Evolutionary conservation across 92 coral and sea anemone genomes (phyloP).

Genomic region (Parazoanthus swiftii): DNA sequence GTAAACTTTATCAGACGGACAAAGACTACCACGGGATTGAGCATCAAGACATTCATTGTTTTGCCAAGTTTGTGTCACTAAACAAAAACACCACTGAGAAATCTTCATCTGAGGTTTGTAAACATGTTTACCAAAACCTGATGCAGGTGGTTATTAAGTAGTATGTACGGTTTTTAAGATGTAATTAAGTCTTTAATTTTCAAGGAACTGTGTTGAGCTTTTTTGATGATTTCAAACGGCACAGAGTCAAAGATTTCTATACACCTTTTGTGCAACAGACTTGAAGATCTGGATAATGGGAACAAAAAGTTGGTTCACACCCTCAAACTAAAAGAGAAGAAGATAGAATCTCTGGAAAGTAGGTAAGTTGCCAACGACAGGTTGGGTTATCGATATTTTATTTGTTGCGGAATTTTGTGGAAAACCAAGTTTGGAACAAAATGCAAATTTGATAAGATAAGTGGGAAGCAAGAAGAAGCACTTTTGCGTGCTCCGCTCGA

Average conservation of each 20-base stretch:
- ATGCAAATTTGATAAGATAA: background rate
- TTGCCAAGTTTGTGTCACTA: too few species aligned
- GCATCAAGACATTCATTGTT: too few species aligned
- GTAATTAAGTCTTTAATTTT: background rate
- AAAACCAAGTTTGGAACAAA: background rate
- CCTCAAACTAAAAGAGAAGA: slow-evolving; percentile 83
- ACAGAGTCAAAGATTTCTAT: background rate
- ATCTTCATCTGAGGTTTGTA: too few species aligned
- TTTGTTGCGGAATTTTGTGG: background rate
- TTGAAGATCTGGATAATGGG: slow-evolving; percentile 80
- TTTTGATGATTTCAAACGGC: background rate
- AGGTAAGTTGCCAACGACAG: slow-evolving; percentile 58
- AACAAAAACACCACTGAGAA: too few species aligned
- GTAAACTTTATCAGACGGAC: too few species aligned
- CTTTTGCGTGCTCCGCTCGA: too few species aligned
- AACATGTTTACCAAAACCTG: too few species aligned
- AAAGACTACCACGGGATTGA: too few species aligned
- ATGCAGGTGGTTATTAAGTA: too few species aligned
- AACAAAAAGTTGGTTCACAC: slow-evolving; percentile 78
- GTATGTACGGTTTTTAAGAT: too few species aligned
- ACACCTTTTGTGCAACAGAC: slow-evolving; percentile 39
- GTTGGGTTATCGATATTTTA: background rate
- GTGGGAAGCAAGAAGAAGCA: too few species aligned
- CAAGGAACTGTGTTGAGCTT: background rate
- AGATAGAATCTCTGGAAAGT: slow-evolving; percentile 80